phyloP scores from a whole-genome alignment of 2,113 vertebrate species.

The Hippocampus barbouri region DNA sequence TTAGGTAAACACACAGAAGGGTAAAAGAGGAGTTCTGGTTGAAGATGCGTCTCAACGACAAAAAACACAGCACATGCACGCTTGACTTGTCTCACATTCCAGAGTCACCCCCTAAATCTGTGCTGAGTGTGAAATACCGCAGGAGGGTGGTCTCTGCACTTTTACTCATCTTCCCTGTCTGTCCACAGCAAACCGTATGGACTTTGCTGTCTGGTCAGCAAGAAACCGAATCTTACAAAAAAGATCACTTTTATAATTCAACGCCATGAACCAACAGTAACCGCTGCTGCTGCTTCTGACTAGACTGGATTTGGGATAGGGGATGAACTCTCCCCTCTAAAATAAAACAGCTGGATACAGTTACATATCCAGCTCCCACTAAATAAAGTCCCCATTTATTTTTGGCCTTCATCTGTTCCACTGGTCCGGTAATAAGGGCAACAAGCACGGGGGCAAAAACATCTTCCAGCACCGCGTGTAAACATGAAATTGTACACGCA shows the following conservation, averaged over 20 bases:
- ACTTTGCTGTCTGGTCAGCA: conserved; percentile 49
- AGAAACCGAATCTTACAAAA: conserved; percentile 42
- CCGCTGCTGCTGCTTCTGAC: conserved; percentile 58
- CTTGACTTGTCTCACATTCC: conserved; percentile 59
- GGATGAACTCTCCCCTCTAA: conserved; percentile 63
- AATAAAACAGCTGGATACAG: conserved; percentile 75
- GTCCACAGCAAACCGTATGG: conserved; percentile 28
- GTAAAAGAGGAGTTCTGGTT: conserved; percentile 42
- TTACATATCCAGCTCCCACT: conserved; percentile 72
- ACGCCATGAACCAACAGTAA: conserved; percentile 55
- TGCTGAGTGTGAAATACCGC: conserved; percentile 63
- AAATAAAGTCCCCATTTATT: conserved; percentile 73
- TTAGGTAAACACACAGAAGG: conserved; percentile 17
- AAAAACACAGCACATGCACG: conserved; percentile 37
- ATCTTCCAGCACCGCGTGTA: conserved; percentile 21
- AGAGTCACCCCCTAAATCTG: conserved; percentile 48
- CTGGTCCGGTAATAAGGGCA: conserved; percentile 65
- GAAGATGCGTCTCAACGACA: conserved; percentile 22
- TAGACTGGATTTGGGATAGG: conserved; percentile 57
- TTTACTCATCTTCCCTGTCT: conserved; percentile 52
- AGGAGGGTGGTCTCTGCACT: conserved; percentile 60
- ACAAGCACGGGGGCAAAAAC: conserved; percentile 34
- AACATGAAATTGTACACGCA: conserved; percentile 10
- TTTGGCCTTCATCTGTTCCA: conserved; percentile 68
- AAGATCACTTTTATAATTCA: conserved; percentile 66